phyloP scores from a whole-genome alignment of 92 coral and sea anemone genomes.

The Actinostola sp. region DNA sequence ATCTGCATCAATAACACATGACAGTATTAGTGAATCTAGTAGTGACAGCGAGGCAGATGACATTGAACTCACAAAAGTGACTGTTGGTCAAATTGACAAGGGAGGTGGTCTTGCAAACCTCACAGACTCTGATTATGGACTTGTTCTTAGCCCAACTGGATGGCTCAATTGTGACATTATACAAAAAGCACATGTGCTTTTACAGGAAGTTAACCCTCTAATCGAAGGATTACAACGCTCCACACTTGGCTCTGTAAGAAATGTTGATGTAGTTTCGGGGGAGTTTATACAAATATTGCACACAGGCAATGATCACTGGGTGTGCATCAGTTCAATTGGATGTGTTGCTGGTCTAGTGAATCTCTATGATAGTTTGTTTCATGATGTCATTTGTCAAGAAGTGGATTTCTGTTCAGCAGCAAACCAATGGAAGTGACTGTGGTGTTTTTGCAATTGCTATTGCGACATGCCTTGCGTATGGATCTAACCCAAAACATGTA shows the following conservation, averaged over 20 bases:
- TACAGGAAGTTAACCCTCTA: too few species aligned
- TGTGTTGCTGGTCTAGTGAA: conserved; percentile 38
- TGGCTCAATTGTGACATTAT: too few species aligned
- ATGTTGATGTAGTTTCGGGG: conserved; percentile 33
- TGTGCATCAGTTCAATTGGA: conserved; percentile 47
- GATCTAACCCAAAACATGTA: conserved; percentile 45
- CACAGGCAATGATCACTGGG: conserved; percentile 53
- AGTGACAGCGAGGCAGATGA: too few species aligned
- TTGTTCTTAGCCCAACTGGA: too few species aligned
- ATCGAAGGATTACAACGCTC: too few species aligned
- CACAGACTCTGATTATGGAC: too few species aligned
- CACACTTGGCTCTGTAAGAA: conserved; percentile 27
- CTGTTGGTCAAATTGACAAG: conserved; percentile 25
- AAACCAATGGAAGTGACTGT: conserved; percentile 65
- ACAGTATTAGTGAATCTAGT: too few species aligned
- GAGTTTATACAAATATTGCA: conserved; percentile 49
- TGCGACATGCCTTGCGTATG: conserved; percentile 41
- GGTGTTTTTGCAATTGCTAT: conserved; percentile 69
- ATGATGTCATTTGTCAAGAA: conserved; percentile 41
- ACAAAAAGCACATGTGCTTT: too few species aligned
- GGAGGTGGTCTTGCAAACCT: conserved; percentile 33
- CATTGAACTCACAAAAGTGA: too few species aligned
- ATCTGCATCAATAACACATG: too few species aligned
- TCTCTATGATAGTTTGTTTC: conserved; percentile 46
- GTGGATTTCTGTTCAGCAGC: conserved; percentile 63